Conservation (phyloP, 2,888 invertebrate genomes). For the Chrysodeixis includens region DNA sequence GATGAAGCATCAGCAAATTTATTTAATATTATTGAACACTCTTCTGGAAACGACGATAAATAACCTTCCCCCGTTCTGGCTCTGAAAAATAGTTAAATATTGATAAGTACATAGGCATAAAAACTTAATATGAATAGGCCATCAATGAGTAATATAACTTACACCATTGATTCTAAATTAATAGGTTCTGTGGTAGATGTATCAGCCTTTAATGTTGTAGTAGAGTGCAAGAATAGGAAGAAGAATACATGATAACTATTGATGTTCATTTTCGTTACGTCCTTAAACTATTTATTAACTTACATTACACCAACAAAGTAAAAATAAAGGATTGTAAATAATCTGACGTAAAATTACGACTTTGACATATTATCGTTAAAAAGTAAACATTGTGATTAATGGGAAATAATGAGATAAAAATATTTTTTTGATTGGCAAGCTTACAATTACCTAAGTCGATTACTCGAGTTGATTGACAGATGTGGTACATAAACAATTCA, state of each 20-base stretch:
- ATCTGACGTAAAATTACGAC: background rate
- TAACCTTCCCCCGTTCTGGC: conserved; percentile 50
- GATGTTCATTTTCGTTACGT: conserved; percentile 37
- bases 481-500: too few relatives aligned
- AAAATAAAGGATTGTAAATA: background rate
- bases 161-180: conserved; percentile 23
- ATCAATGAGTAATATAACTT: conserved; percentile 8
- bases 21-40: conserved; percentile 73
- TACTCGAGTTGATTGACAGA: too few relatives aligned
- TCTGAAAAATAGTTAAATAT: conserved; percentile 58
- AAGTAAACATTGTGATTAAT: background rate
- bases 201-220: conserved; percentile 55
- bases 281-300: background rate
- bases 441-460: too few relatives aligned
- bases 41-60: conserved; percentile 55
- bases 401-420: background rate
- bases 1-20: conserved; percentile 88
- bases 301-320: background rate
- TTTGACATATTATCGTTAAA: background rate
- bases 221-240: conserved; percentile 40
- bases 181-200: conserved; percentile 22
- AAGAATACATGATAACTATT: conserved; percentile 37
- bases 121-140: background rate
- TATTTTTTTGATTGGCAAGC: too few relatives aligned
- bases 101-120: background rate